These are phyloP conservation scores for Brachyptera risi DNA, from an alignment of 2,888 invertebrate genomes.

Conservation along the genomic window DNA sequence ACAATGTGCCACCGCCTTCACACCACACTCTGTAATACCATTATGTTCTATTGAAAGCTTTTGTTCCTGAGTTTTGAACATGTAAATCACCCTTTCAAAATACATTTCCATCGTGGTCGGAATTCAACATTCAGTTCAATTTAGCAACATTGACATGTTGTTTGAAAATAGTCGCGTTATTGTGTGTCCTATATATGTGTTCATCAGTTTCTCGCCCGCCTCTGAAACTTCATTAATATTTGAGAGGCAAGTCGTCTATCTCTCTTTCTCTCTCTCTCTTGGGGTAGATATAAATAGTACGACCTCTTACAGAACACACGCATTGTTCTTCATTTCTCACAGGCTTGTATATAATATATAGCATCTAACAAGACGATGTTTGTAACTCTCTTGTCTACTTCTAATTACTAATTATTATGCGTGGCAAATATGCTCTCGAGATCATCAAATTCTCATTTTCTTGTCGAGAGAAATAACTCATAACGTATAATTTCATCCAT, in stretches of 20 bases:
- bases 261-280: constrained; percentile 1
- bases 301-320: constrained; percentile 8
- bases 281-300: constrained; percentile 12
- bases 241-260: constrained; percentile 4
- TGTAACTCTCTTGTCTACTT: neutral
- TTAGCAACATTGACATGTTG: constrained; percentile 2
- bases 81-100: constrained; percentile 12
- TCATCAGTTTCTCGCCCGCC: constrained; percentile 5
- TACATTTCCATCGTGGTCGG: constrained; percentile 9
- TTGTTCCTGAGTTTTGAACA: constrained; percentile 15
- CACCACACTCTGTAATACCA: too few species aligned
- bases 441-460: constrained; percentile 4
- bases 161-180: neutral
- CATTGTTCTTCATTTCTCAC: constrained; percentile 18
- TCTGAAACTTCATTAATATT: constrained; percentile 20
- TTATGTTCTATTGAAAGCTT: constrained; percentile 20
- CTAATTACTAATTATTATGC: constrained; percentile 2
- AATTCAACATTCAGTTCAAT: constrained; percentile 10
- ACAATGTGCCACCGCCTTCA: too few species aligned
- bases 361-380: constrained; percentile 1
- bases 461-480: neutral
- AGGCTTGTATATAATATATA: too few species aligned
- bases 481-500: constrained; percentile 6
- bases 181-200: neutral
- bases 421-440: neutral